Evolutionary conservation across 2,113 vertebrate genomes (phyloP), one percentile per base, ranked within the genome.

Genomic region (Ictalurus furcatus): DNA sequence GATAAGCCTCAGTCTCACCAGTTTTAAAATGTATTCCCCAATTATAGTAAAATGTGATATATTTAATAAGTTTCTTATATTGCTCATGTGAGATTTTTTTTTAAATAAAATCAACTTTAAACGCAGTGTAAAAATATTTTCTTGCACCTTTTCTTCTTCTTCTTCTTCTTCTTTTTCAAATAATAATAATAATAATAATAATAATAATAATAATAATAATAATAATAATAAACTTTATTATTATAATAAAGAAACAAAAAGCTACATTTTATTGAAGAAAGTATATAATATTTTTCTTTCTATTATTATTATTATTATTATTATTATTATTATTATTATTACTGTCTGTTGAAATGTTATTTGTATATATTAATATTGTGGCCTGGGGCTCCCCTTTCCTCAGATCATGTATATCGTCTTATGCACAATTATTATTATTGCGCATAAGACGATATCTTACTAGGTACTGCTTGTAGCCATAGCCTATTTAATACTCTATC

Each of bases 381-480:
- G 93, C 90, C 90, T 92, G 17, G 17, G 23, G 3, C 44, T 30
- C 65, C 65, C 48, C 44, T 19, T 11, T 56, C 40, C 19, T 40
- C 23, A 54, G 30, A 69, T 69, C 89, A 92, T 93, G 90, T 92
- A 34, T 34, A 34, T 34, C 34, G 34, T 34, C 34, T 34, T 34
- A 34, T 34, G 34, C 34, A 34, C 34, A 34, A 34, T 34, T 34
- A 34, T 88, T 90, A 44, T 28, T 84, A 90, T 92, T 94, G 95
- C 95, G 94, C 94, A 90, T 74, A 90, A 91, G 90, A 88, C 92
- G 7, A 14, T 52, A 61, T 8, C 21, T 59, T 40, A 63, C 59
- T 87, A 79, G 13, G 1, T 52, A 79, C 1, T n/a, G 58, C 71
- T 30, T 63, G 8, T 44, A 74, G 71, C 74, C 23, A 13, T 25